Conservation (phyloP, 2,113 vertebrate species). For the Nicator chloris region DNA sequence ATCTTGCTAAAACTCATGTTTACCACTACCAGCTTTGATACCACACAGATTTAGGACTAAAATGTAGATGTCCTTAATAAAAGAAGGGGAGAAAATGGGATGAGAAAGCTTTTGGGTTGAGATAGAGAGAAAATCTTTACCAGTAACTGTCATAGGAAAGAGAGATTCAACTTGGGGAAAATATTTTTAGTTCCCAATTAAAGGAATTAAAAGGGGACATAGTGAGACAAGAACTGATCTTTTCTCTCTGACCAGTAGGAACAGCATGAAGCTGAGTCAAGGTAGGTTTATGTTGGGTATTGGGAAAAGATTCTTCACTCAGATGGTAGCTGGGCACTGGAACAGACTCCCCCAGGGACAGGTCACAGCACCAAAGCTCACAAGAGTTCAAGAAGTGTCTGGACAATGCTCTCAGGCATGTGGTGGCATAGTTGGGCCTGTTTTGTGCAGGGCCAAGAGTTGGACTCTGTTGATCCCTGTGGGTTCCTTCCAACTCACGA, state of each 20-base stretch:
- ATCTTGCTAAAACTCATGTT: neutral
- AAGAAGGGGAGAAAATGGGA: neutral
- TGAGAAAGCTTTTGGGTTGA: neutral
- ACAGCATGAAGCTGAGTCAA: neutral
- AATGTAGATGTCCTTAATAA: rapidly evolving
- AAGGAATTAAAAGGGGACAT: neutral
- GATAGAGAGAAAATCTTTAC: neutral
- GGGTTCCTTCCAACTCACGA: neutral
- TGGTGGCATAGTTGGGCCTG: neutral
- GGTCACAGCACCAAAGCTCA: neutral
- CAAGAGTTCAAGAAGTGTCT: neutral
- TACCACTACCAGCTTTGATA: neutral
- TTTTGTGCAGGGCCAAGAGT: neutral
- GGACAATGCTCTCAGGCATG: neutral
- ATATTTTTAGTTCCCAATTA: neutral
- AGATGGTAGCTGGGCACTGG: neutral
- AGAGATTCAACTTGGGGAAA: neutral
- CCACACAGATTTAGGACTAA: neutral
- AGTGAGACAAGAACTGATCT: neutral
- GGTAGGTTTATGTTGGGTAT: neutral
- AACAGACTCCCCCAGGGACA: neutral
- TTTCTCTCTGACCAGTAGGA: neutral
- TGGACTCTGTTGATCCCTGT: neutral
- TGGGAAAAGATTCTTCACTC: neutral
- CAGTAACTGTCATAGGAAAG: neutral